phyloP scores from a whole-genome alignment of 1,140 invertebrate genomes.

The Drosophila parvula region DNA sequence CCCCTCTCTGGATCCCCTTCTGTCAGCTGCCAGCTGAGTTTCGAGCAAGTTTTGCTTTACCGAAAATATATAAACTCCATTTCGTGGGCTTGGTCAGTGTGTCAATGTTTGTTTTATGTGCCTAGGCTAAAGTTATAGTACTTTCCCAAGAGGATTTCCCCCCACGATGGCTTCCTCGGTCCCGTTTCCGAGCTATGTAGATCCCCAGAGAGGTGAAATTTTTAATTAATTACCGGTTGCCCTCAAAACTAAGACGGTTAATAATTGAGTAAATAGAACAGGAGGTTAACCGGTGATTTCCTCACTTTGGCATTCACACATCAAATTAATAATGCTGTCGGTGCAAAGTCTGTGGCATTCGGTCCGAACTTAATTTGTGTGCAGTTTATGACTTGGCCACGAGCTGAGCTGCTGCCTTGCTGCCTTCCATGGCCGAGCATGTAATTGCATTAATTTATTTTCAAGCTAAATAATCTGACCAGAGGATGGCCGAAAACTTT shows the following conservation, averaged over 20 bases:
- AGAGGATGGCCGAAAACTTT: conserved; percentile 60
- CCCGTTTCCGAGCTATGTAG: neutral
- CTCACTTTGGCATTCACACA: conserved; percentile 24
- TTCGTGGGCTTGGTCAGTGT: conserved; percentile 69
- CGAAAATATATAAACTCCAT: conserved; percentile 70
- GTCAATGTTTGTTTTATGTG: conserved; percentile 80
- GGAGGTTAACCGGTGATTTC: conserved; percentile 29
- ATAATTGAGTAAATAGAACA: conserved; percentile 65
- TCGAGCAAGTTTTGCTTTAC: conserved; percentile 64
- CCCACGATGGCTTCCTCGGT: neutral
- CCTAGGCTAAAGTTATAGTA: conserved; percentile 49
- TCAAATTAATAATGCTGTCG: conserved; percentile 73
- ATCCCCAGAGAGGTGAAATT: conserved; percentile 12
- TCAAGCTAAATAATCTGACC: conserved; percentile 46
- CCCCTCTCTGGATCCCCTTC: neutral
- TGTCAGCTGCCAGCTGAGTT: conserved; percentile 70
- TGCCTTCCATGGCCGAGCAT: conserved; percentile 22
- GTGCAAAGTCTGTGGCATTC: conserved; percentile 37
- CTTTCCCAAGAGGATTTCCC: conserved; percentile 6
- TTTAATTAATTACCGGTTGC: conserved; percentile 66
- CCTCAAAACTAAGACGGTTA: conserved; percentile 54
- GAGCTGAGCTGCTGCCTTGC: neutral
- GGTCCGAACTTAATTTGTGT: conserved; percentile 49
- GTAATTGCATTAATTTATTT: conserved; percentile 77
- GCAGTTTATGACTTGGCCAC: conserved; percentile 36